A percentile compares a stretch with the other conserved stretches of the same genome.
Conservation (phyloP, 2,888 invertebrate species). For the Netelia melanura region DNA sequence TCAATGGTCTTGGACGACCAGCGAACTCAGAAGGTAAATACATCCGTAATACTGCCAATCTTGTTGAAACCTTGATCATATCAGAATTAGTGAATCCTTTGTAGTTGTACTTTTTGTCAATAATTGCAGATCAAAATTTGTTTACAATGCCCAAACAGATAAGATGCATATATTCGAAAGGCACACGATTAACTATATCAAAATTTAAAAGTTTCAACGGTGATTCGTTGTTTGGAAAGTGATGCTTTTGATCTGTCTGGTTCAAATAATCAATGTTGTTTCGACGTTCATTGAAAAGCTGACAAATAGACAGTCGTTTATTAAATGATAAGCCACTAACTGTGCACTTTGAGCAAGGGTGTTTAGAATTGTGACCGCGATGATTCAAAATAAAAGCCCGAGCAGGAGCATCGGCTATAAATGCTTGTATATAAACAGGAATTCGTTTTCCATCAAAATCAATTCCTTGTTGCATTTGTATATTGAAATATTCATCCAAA, state of each 20-base stretch:
- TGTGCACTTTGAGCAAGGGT: constrained; percentile 62
- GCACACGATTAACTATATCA: constrained; percentile 53
- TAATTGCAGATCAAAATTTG: constrained; percentile 49
- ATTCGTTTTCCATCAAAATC: constrained; percentile 25
- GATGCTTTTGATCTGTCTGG: constrained; percentile 7
- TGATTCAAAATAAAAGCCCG: constrained; percentile 23
- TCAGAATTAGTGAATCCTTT: constrained; percentile 21
- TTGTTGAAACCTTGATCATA: constrained; percentile 47
- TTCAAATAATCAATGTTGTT: constrained; percentile 24
- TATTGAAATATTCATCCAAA: constrained; percentile 36
- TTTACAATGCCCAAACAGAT: constrained; percentile 54
- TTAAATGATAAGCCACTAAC: constrained; percentile 7
- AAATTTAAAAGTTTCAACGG: constrained; percentile 20
- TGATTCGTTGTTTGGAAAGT: constrained; percentile 15
- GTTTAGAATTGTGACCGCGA: constrained; percentile 40
- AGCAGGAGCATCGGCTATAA: constrained; percentile 69
- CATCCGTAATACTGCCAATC: constrained; percentile 47
- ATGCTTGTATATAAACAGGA: constrained; percentile 41
- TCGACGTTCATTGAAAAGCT: constrained; percentile 9
- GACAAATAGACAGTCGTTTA: constrained; percentile 11
- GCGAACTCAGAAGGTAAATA: constrained; percentile 71
- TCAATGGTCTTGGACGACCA: constrained; percentile 67
- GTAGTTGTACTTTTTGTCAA: constrained; percentile 51
- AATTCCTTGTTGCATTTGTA: constrained; percentile 41
- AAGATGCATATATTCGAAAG: constrained; percentile 65